These are phyloP conservation scores for Apogon talboti DNA, from an alignment of 2,797 vertebrate genomes.

Conservation along the genomic window DNA sequence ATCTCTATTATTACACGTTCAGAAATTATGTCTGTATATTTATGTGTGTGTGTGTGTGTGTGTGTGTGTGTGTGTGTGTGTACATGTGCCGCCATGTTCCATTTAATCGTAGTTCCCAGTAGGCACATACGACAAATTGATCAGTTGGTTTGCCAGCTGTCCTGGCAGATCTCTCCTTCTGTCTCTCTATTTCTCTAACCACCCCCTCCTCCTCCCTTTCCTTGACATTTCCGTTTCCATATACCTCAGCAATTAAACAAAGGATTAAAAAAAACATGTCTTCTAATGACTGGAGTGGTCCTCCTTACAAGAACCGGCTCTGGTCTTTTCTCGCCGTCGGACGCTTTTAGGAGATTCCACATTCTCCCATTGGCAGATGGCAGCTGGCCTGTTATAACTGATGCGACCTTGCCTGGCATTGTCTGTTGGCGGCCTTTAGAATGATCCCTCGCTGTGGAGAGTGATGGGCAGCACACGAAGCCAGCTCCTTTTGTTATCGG, in stretches of 20 bases:
- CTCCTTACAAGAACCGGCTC: neutral
- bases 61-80: constrained; percentile 12
- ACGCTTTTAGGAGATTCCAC: constrained; percentile 23
- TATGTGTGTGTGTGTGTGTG: constrained; percentile 7
- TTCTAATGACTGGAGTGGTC: constrained; percentile 23
- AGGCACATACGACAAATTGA: constrained; percentile 73
- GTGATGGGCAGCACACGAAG: constrained; percentile 46
- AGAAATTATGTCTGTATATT: constrained; percentile 28
- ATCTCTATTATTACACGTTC: constrained; percentile 62
- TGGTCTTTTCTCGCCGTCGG: constrained; percentile 5
- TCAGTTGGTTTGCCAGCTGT: constrained; percentile 76
- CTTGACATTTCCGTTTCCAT: constrained; percentile 18
- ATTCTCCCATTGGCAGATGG: constrained; percentile 51
- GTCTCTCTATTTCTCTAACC: constrained; percentile 44
- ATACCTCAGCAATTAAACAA: neutral
- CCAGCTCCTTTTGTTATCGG: constrained; percentile 69
- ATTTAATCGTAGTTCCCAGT: constrained; percentile 68
- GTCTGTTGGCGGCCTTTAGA: constrained; percentile 25
- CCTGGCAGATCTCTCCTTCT: constrained; percentile 69
- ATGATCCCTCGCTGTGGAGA: constrained; percentile 46
- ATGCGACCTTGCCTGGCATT: constrained; percentile 63
- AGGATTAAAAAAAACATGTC: neutral
- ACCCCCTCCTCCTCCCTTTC: constrained; percentile 16
- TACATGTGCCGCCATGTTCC: constrained; percentile 48
- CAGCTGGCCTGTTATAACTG: constrained; percentile 44